phyloP scores from a whole-genome alignment of 2,113 vertebrate genomes.

The Azemiops feae region DNA sequence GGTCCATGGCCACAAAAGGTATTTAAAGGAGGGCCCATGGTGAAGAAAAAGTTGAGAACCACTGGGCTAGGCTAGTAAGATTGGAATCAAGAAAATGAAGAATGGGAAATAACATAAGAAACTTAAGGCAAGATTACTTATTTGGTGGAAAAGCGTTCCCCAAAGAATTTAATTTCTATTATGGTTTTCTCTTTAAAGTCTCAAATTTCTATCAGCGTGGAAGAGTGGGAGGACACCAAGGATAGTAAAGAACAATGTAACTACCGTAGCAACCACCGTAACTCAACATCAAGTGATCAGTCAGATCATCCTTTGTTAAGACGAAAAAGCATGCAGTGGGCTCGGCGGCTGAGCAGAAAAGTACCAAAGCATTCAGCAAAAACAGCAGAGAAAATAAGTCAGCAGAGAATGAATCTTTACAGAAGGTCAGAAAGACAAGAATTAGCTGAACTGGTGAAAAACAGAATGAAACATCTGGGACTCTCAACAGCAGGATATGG shows the following conservation, averaged over 20 bases:
- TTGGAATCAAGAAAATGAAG: not conserved
- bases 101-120: not conserved
- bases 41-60: not conserved
- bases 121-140: not conserved
- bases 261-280: slow-evolving; percentile 70
- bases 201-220: slow-evolving; percentile 85
- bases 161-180: slow-evolving; percentile 23
- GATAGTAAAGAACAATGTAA: slow-evolving; percentile 78
- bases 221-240: slow-evolving; percentile 87
- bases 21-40: not conserved
- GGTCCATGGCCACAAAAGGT: not conserved
- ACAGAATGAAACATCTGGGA: slow-evolving; percentile 92
- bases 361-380: slow-evolving; percentile 76
- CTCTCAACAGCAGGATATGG: slow-evolving; percentile 88
- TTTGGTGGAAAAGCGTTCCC: not conserved
- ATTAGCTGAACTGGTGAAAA: slow-evolving; percentile 90
- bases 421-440: slow-evolving; percentile 90
- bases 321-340: slow-evolving; percentile 94
- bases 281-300: slow-evolving; percentile 80
- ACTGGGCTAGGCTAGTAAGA: not conserved
- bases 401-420: slow-evolving; percentile 85
- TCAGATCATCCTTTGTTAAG: slow-evolving; percentile 81
- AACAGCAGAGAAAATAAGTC: slow-evolving; percentile 80
- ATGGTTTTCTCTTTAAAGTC: slow-evolving; percentile 70
- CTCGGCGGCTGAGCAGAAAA: slow-evolving; percentile 84